phyloP scores from a whole-genome alignment of 2,888 invertebrate species.

The Ecliptopera silaceata region DNA sequence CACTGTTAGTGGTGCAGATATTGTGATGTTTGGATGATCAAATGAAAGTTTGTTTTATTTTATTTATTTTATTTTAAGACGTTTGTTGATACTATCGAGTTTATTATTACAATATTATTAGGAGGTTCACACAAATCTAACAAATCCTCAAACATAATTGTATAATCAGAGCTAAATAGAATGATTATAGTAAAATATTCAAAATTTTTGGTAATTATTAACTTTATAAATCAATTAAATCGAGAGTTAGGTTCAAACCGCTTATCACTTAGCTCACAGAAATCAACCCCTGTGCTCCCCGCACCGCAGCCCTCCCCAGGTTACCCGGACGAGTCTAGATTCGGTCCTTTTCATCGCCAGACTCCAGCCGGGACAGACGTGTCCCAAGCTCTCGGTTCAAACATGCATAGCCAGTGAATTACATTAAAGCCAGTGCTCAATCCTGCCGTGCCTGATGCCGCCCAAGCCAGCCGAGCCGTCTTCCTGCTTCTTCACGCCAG shows the following conservation, averaged over 20 bases:
- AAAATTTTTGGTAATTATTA: background rate
- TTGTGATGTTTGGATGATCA: too few species aligned
- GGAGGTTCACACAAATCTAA: too few species aligned
- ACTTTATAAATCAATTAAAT: background rate
- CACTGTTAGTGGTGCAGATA: too few species aligned
- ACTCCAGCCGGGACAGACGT: slow-evolving; percentile 6
- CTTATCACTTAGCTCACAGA: slow-evolving; percentile 21
- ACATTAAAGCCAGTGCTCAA: background rate
- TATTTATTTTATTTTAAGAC: too few species aligned
- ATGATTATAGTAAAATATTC: background rate
- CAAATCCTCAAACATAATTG: too few species aligned
- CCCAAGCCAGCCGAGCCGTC: background rate
- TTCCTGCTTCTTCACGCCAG: background rate
- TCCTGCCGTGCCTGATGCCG: background rate
- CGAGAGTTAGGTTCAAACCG: background rate
- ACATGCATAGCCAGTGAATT: background rate
- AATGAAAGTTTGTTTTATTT: too few species aligned
- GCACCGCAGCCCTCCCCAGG: background rate
- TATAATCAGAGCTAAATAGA: too few species aligned
- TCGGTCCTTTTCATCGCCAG: background rate
- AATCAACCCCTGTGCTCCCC: slow-evolving; percentile 1
- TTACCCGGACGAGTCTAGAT: background rate
- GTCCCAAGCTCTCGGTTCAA: background rate
- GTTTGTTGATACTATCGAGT: too few species aligned
- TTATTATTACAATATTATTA: too few species aligned